Base-by-base conservation (phyloP, 35 echinoderm and acorn worm species). In the Diadema setosum region DNA sequence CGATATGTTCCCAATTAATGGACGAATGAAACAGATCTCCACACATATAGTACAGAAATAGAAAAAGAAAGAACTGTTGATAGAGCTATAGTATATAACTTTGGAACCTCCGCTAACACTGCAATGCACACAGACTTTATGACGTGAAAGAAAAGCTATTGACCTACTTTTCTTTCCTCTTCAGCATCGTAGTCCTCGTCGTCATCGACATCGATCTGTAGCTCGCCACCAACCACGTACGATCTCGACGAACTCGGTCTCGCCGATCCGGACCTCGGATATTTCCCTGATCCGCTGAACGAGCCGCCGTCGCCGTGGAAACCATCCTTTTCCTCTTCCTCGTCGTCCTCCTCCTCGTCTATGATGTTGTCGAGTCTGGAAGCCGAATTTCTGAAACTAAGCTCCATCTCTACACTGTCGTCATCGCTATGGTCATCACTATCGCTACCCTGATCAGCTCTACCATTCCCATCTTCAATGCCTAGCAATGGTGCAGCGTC, bases 211-310 rank as follows among this genome's bases (percentile, higher is more conserved):
- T 42, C 36, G 73, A 78, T 9, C 7, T 78, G 29, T 7, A 78
- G 73, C 44, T 78, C 73, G 39, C 73, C 73, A 3, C 73, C 73
- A 23, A 78, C 73, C 33, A 78, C 73, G 30, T 78, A 78, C 73
- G 73, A 78, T 44, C 0, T 5, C 73, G 73, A 78, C 35, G 73
- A 78, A 9, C 73, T 44, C 18, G 73, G 73, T 41, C 73, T 78
- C 14, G 73, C 44, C 36, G 73, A 78, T 41, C 40, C 17, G 14
- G 24, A 41, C 20, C 24, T 42, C 8, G 44, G 37, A 67, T 67
- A 14, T 82, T 16, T 4, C 31, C 27, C 43, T 25, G 80, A 50
- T 29, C 17, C 9, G 33, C 49, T 46, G 42, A 21, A 24, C 33
- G 17, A 82, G 23, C 33, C 33, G 30, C 2, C 41, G 17, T 46